Conservation (phyloP, 2,113 vertebrate genomes). For the Daphoenositta chrysoptera region DNA sequence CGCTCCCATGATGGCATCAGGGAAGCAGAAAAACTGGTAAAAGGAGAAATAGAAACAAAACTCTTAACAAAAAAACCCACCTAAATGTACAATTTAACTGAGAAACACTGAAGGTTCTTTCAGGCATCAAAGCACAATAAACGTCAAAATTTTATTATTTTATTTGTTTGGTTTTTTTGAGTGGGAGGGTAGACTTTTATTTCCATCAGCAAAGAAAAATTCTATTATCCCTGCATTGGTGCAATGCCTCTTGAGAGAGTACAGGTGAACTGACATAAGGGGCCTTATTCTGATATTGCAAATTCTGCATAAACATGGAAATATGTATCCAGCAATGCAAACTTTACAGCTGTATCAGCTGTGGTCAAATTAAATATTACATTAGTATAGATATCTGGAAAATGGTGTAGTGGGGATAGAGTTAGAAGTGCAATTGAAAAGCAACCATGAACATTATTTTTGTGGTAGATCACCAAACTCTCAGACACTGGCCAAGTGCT, state of each 20-base stretch:
- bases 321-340: background rate
- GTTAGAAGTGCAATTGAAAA: background rate
- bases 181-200: background rate
- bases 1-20: background rate
- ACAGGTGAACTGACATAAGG: background rate
- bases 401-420: background rate
- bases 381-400: background rate
- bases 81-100: background rate
- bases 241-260: background rate
- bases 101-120: background rate
- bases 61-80: accelerated
- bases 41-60: background rate
- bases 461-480: background rate
- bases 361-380: background rate
- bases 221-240: background rate
- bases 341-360: background rate
- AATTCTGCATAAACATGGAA: background rate
- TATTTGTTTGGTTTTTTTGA: background rate
- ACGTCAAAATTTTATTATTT: background rate
- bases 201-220: background rate
- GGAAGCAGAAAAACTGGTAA: background rate
- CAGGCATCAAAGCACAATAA: background rate
- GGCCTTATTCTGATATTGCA: background rate
- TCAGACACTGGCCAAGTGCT: background rate
- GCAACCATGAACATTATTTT: background rate